phyloP scores from a whole-genome alignment of 1,140 invertebrate genomes.

The Pogonus chalceus region DNA sequence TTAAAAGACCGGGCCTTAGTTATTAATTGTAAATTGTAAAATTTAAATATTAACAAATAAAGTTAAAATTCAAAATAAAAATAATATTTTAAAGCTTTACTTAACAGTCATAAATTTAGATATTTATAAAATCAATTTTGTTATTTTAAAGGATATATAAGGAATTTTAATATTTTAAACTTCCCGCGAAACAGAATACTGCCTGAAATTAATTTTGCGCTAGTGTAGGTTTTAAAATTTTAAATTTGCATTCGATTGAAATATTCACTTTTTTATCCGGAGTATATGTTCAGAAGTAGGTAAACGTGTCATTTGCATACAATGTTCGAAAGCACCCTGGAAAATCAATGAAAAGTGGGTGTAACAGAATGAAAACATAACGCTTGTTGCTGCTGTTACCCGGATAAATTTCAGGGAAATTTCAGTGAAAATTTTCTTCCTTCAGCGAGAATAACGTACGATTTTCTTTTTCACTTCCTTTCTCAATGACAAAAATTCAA shows the following conservation, averaged over 20 bases:
- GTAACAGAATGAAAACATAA: background rate
- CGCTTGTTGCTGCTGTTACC: background rate
- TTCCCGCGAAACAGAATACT: no score
- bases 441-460: background rate
- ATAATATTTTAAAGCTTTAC: no score
- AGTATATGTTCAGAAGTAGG: background rate
- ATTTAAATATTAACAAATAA: no score
- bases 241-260: background rate
- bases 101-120: no score
- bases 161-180: no score
- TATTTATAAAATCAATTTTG: no score
- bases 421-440: background rate
- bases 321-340: background rate
- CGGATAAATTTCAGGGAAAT: conserved; percentile 1
- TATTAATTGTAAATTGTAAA: no score
- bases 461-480: background rate
- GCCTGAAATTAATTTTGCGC: no score
- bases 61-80: no score
- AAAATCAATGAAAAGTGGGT: conserved; percentile 1
- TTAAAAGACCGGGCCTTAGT: no score
- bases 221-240: background rate
- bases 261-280: background rate
- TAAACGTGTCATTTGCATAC: background rate
- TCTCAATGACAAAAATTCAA: background rate
- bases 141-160: no score